These are phyloP conservation scores for Knipowitschia caucasica DNA, from an alignment of 2,797 vertebrate species.

Conservation along the genomic window DNA sequence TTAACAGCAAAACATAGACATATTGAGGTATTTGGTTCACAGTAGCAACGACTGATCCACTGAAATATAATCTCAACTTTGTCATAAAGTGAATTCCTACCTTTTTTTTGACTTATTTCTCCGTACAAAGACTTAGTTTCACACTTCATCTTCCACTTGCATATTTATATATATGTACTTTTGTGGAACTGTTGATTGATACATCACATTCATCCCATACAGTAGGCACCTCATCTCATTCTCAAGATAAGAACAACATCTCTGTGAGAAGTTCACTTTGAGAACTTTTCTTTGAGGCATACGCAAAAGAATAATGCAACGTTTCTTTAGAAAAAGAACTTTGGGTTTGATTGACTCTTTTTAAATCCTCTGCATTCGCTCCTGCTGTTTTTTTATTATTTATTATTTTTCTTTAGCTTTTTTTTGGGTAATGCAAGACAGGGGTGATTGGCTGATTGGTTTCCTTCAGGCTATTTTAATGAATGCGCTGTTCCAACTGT, in stretches of 20 bases:
- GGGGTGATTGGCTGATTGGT: not conserved
- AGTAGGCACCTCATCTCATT: not conserved
- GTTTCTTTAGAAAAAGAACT: not conserved
- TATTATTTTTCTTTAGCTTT: too few relatives aligned
- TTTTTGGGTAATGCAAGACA: not conserved
- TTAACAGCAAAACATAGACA: too few relatives aligned
- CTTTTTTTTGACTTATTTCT: not conserved
- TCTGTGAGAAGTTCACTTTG: too few relatives aligned
- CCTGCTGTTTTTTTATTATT: not conserved
- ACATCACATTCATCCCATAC: not conserved
- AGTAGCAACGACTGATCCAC: not conserved
- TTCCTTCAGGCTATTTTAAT: constrained; percentile 11
- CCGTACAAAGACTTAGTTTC: not conserved
- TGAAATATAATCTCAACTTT: not conserved
- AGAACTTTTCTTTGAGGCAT: not conserved
- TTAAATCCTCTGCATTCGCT: not conserved
- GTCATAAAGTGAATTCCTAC: not conserved
- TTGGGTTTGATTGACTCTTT: not conserved
- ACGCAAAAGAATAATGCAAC: not conserved
- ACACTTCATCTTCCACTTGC: not conserved
- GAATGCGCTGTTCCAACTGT: constrained; percentile 8
- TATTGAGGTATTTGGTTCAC: too few relatives aligned
- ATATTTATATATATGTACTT: too few relatives aligned
- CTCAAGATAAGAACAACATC: not conserved
- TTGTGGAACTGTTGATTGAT: not conserved